These are phyloP conservation scores for Lypha dubia DNA, from an alignment of 2,888 invertebrate species.

Conservation along the genomic window DNA sequence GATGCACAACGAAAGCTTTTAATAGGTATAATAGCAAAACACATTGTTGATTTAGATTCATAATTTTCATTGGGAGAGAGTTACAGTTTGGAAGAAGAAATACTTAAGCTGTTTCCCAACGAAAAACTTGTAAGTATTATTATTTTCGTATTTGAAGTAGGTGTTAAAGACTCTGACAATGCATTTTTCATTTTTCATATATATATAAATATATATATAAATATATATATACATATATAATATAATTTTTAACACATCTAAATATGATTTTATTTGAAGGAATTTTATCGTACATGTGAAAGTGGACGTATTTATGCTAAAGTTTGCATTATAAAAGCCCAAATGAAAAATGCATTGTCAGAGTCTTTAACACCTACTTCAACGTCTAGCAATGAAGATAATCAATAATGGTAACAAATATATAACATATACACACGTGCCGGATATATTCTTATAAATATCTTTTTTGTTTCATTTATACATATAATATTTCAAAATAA, in stretches of 20 bases:
- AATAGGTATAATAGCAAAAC: slow-evolving; percentile 16
- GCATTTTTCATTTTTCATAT: neutral
- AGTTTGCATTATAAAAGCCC: slow-evolving; percentile 10
- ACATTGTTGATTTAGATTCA: neutral
- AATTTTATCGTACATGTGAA: slow-evolving; percentile 5
- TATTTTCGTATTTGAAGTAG: too few species aligned
- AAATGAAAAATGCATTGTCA: slow-evolving; percentile 7
- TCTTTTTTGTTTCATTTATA: too few species aligned
- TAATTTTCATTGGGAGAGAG: slow-evolving; percentile 2
- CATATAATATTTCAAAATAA: too few species aligned
- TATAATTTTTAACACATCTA: too few species aligned
- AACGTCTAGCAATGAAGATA: too few species aligned
- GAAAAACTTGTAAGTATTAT: slow-evolving; percentile 25
- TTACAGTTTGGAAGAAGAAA: neutral
- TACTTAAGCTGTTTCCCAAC: neutral
- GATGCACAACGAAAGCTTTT: slow-evolving; percentile 23
- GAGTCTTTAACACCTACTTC: neutral
- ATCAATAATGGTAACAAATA: neutral
- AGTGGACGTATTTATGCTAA: slow-evolving; percentile 20
- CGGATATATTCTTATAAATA: too few species aligned
- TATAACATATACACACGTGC: too few species aligned
- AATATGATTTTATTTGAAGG: neutral
- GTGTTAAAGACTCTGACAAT: neutral
- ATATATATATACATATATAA: too few species aligned
- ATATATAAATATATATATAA: neutral